Evolutionary conservation across 2,797 vertebrate genomes (phyloP).

Genomic region (Tympanoctomys barrerae): DNA sequence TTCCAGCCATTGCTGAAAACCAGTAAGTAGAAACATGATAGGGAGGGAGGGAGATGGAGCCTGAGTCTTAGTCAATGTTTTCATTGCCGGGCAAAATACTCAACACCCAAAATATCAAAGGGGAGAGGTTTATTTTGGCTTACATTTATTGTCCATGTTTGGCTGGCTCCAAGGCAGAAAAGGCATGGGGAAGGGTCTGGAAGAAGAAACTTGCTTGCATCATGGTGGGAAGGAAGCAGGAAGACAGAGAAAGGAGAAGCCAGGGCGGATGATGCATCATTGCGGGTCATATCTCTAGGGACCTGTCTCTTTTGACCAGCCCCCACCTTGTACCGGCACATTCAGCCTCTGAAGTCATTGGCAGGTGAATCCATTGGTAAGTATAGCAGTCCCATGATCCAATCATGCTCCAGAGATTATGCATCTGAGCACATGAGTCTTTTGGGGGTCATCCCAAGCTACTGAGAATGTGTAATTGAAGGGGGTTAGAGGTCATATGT

Average conservation of each 20-base stretch:
- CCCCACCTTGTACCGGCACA: background rate
- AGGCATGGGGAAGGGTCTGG: background rate
- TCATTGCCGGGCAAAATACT: background rate
- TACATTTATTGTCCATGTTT: background rate
- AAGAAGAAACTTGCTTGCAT: background rate
- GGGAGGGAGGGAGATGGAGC: too few relatives aligned
- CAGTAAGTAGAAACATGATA: too few relatives aligned
- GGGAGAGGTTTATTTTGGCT: background rate
- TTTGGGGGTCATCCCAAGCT: background rate
- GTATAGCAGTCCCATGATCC: background rate
- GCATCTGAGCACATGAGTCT: background rate
- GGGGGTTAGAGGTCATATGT: rapidly evolving
- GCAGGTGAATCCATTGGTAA: background rate
- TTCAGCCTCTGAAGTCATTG: background rate
- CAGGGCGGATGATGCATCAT: background rate
- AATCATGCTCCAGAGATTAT: background rate
- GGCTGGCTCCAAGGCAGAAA: background rate
- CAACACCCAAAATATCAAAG: background rate
- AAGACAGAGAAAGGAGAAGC: background rate
- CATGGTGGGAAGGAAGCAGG: background rate
- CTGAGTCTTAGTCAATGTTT: background rate
- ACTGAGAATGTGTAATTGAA: rapidly evolving
- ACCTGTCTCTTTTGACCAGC: background rate
- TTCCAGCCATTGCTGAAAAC: too few relatives aligned
- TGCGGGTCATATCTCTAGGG: background rate